phyloP scores from a whole-genome alignment of 35 echinoderm and acorn worm genomes.

The Heliocidaris erythrogramma region DNA sequence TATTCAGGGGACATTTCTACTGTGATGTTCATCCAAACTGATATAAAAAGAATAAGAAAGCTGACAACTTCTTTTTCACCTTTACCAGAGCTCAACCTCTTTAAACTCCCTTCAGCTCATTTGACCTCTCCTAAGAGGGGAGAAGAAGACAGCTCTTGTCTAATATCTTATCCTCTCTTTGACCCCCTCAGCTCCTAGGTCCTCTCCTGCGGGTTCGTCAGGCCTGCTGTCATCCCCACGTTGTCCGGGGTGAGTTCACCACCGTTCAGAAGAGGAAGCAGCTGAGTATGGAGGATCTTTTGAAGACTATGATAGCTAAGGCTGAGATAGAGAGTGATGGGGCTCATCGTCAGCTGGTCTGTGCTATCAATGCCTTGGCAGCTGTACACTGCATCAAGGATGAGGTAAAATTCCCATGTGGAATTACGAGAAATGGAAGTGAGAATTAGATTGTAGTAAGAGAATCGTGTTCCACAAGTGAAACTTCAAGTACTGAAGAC shows the following conservation, averaged over 20 bases:
- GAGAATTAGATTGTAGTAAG: no score
- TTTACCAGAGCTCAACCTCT: no score
- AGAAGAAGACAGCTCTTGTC: neutral
- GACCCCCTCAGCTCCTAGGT: slow-evolving; percentile 61
- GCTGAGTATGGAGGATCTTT: slow-evolving; percentile 90
- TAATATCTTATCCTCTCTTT: neutral
- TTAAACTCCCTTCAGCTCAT: neutral
- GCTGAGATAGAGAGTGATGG: slow-evolving; percentile 87
- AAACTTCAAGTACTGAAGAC: no score
- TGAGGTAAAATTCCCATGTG: slow-evolving; percentile 58
- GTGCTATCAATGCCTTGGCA: slow-evolving; percentile 84
- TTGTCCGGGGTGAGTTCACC: slow-evolving; percentile 86
- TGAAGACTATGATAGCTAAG: slow-evolving; percentile 76
- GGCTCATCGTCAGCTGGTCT: slow-evolving; percentile 82
- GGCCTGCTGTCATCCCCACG: slow-evolving; percentile 96
- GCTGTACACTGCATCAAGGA: slow-evolving; percentile 86
- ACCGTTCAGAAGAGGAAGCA: slow-evolving; percentile 74
- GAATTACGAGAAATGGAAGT: no score
- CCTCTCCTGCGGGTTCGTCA: slow-evolving; percentile 82
- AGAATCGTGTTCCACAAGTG: no score
- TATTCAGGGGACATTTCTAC: no score
- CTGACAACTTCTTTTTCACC: no score
- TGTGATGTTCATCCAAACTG: no score
- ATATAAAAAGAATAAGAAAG: no score
- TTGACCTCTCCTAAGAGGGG: neutral